Evolutionary conservation across 2,797 vertebrate genomes (phyloP).

Genomic region (Lepilemur septentrionalis): DNA sequence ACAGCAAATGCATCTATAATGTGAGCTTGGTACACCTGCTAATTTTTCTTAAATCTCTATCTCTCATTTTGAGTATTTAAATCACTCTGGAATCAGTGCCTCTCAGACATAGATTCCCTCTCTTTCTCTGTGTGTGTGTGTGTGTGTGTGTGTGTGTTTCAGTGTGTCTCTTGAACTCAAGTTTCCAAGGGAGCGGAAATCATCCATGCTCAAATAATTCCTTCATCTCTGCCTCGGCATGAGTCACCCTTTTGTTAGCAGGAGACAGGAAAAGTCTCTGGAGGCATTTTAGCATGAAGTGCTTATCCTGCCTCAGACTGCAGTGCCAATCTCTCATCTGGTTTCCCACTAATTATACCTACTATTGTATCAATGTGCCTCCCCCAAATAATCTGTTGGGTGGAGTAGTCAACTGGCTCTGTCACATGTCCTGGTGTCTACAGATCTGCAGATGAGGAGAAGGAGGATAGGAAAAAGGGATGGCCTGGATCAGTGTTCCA

Average conservation of each 20-base stretch:
- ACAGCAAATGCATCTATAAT: not conserved
- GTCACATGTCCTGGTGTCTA: not conserved
- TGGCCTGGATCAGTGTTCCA: not conserved
- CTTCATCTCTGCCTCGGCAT: slow-evolving; percentile 41
- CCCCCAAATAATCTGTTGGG: slow-evolving; percentile 4
- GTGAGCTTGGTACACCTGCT: not conserved
- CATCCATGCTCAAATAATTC: slow-evolving; percentile 55
- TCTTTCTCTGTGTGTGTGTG: not conserved
- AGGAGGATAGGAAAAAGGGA: not conserved
- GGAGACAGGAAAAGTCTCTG: slow-evolving; percentile 51
- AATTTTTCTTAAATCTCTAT: slow-evolving; percentile 50
- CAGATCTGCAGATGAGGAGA: not conserved
- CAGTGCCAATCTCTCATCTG: slow-evolving; percentile 43
- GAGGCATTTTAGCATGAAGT: slow-evolving; percentile 56
- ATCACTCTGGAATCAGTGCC: slow-evolving; percentile 42
- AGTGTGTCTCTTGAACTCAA: slow-evolving; percentile 30
- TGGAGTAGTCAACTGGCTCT: slow-evolving; percentile 1
- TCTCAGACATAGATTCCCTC: not conserved
- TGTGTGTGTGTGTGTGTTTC: not conserved
- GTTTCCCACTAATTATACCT: slow-evolving; percentile 43
- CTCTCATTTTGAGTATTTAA: slow-evolving; percentile 60
- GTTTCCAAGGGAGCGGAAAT: slow-evolving; percentile 61
- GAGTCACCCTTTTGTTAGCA: slow-evolving; percentile 72
- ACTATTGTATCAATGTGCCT: slow-evolving; percentile 3
- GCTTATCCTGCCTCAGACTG: slow-evolving; percentile 40